Percentiles rank a stretch among this genome's conserved stretches.
Evolutionary conservation across 2,888 invertebrate species (phyloP).

Genomic region (Syritta pipiens): DNA sequence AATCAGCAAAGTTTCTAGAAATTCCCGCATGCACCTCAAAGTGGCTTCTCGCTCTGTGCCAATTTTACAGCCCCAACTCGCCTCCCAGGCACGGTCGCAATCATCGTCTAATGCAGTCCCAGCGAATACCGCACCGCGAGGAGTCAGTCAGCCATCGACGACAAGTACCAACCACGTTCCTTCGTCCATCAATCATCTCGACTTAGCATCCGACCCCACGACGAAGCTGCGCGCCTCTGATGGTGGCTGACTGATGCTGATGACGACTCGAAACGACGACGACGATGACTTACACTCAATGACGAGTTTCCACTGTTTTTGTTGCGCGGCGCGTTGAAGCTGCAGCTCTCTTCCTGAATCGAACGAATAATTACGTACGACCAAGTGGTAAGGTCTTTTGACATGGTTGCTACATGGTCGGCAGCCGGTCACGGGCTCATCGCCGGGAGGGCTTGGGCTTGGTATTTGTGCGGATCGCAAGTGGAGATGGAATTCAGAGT

Average conservation of each 20-base stretch:
- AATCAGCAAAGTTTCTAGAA: no score
- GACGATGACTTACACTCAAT: neutral
- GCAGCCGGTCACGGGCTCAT: slow-evolving; percentile 10
- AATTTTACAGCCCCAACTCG: no score
- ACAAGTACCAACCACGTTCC: neutral
- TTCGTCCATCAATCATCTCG: slow-evolving; percentile 28
- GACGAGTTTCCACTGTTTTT: neutral
- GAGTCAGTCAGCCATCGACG: neutral
- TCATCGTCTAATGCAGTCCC: neutral
- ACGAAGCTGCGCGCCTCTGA: neutral
- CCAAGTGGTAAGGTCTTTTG: slow-evolving; percentile 23
- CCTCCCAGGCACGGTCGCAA: no score
- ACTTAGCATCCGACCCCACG: neutral
- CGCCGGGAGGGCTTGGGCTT: neutral
- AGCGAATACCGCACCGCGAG: neutral
- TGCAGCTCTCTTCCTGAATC: neutral
- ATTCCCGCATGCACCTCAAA: no score
- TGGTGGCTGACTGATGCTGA: neutral
- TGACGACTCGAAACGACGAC: neutral
- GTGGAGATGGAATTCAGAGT: slow-evolving; percentile 3
- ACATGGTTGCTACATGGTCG: slow-evolving; percentile 23
- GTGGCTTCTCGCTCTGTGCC: no score
- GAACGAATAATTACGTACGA: slow-evolving; percentile 17
- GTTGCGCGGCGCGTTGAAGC: neutral
- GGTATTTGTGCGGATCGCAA: neutral